Base-by-base conservation (phyloP, 2,797 vertebrate genomes). In the Lindbergichthys nudifrons region DNA sequence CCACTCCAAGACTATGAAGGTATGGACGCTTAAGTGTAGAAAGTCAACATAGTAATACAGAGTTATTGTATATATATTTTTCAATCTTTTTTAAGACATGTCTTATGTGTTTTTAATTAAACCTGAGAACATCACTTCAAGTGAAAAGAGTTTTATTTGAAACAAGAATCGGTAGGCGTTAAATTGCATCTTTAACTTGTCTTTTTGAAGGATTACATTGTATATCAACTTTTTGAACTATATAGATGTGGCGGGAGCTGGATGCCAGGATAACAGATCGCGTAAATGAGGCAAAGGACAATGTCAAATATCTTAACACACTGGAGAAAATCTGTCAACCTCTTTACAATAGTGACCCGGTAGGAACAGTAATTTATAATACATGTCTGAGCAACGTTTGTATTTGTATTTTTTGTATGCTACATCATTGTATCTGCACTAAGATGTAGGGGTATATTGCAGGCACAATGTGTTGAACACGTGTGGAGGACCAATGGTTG, bases 251-350 rank as follows among this genome's bases (percentile, higher is more conserved):
- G 96, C 87, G 58, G 83, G 92, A 94, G 36, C 79, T 97, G 83
- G 95, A 96, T 87, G 88, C 80, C 53, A 95, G 85, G 86, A 94
- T 96, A 81, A 96, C 95, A 19, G 91, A 96, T 64, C 90, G 92
- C 68, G 93, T 92, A 65, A 96, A 95, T 86, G 95, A 96, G 83
- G 94, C 96, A 1, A 96, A 96, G 87, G 95, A 96, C 83, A 96
- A 96, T 79, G 93, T 95, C 14, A 95, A 94, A 82, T 96, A 95
- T 81, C 89, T 97, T 56, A 19, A 80, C 47, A 93, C 87, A 3
- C 87, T 97, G 75, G 95, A 96, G 84, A 94, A 94, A 82, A 90
- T 95, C 45, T 96, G 95, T 82, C 93, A 93, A 4, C 95, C 95
- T 6, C 94, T 96, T 66, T 96, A 96, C 79, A 93, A 79, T 73